phyloP scores from a whole-genome alignment of 2,888 invertebrate species.

The Hofmannophila pseudospretella region DNA sequence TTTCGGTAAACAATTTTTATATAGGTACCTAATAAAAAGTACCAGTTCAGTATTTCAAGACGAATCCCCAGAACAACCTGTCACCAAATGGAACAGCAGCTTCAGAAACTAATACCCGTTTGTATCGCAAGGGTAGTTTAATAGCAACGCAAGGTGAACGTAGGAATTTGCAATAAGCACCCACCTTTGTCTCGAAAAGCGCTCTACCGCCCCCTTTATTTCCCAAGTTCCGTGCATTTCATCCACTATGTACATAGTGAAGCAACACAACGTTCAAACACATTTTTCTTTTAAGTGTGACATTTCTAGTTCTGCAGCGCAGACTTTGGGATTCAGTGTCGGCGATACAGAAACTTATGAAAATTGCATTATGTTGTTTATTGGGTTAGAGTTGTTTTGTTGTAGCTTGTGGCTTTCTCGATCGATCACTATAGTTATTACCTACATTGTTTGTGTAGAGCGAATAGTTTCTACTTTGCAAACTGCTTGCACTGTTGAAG shows the following conservation, averaged over 20 bases:
- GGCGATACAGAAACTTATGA: constrained; percentile 10
- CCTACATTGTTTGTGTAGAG: no score
- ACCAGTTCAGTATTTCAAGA: no score
- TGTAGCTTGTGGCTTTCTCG: neutral
- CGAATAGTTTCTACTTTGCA: no score
- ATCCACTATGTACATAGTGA: constrained; percentile 45
- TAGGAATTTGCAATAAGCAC: constrained; percentile 71
- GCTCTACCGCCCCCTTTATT: constrained; percentile 46
- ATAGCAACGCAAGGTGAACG: constrained; percentile 60
- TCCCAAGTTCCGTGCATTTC: constrained; percentile 65
- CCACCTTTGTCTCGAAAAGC: constrained; percentile 60
- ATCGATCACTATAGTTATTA: neutral
- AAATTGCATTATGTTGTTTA: neutral
- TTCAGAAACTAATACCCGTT: constrained; percentile 11
- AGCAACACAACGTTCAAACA: constrained; percentile 40
- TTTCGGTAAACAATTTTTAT: no score
- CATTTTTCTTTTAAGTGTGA: constrained; percentile 42
- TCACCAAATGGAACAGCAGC: neutral
- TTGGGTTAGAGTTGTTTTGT: neutral
- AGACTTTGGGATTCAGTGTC: constrained; percentile 1
- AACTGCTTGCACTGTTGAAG: no score
- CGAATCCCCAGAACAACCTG: neutral
- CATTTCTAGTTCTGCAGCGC: constrained; percentile 23
- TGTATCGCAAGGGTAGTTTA: constrained; percentile 53
- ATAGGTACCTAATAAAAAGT: no score